A percentile compares a stretch with the other conserved stretches of the same genome.
Evolutionary conservation across 2,797 vertebrate species (phyloP).

Genomic region (Cyclura pinguis): DNA sequence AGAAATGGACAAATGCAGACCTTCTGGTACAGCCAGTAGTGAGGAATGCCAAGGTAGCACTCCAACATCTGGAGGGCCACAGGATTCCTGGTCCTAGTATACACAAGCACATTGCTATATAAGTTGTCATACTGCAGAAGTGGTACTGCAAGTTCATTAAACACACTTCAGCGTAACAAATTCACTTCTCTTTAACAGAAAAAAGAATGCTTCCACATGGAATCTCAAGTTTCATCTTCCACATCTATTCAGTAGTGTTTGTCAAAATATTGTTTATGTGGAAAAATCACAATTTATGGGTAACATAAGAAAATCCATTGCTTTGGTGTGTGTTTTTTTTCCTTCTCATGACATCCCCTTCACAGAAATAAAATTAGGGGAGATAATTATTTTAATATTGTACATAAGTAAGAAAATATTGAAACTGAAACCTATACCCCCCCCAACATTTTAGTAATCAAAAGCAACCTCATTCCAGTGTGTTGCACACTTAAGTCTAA

Average conservation of each 20-base stretch:
- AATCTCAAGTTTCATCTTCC: neutral
- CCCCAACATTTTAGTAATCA: neutral
- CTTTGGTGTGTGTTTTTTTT: neutral
- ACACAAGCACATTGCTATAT: too few relatives aligned
- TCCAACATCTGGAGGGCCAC: too few relatives aligned
- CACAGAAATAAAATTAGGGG: neutral
- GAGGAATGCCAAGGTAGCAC: too few relatives aligned
- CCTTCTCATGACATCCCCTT: neutral
- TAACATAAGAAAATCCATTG: neutral
- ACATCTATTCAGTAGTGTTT: conserved; percentile 13
- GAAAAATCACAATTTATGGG: neutral
- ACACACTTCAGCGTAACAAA: too few relatives aligned
- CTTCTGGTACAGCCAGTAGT: too few relatives aligned
- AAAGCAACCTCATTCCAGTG: neutral
- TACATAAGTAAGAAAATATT: conserved; percentile 38
- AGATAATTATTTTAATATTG: conserved; percentile 9
- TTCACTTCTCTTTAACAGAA: too few relatives aligned
- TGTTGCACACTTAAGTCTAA: neutral
- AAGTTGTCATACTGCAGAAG: too few relatives aligned
- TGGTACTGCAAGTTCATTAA: too few relatives aligned
- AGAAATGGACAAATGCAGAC: too few relatives aligned
- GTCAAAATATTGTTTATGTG: neutral
- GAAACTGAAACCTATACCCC: neutral
- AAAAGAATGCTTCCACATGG: too few relatives aligned
- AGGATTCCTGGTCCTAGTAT: too few relatives aligned